These are phyloP conservation scores for Andricus curvator DNA, from an alignment of 2,888 invertebrate genomes.

Conservation along the genomic window DNA sequence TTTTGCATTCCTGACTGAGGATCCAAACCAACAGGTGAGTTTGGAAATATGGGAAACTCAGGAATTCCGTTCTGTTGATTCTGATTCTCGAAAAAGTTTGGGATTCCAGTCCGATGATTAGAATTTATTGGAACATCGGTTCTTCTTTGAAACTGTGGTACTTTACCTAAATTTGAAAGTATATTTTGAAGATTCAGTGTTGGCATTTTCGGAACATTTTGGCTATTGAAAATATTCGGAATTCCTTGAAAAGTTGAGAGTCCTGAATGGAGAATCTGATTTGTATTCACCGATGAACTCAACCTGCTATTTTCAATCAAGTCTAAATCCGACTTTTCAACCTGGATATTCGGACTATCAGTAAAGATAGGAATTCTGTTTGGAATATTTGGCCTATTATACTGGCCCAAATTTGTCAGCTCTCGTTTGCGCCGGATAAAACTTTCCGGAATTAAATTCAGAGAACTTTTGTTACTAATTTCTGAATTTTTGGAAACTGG, in stretches of 20 bases:
- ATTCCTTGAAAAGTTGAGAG: background rate
- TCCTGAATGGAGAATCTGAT: background rate
- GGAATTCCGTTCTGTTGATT: background rate
- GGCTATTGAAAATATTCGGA: background rate
- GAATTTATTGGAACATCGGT: background rate
- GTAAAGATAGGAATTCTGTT: background rate
- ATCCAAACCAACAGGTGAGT: background rate
- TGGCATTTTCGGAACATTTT: background rate
- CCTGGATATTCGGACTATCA: background rate
- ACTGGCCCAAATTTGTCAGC: background rate
- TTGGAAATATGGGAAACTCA: background rate
- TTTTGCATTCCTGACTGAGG: background rate
- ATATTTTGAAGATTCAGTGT: background rate
- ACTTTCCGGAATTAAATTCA: background rate
- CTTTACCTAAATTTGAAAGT: background rate
- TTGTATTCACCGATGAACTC: background rate
- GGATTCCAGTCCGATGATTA: background rate
- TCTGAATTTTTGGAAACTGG: background rate
- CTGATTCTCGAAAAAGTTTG: background rate
- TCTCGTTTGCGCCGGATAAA: background rate
- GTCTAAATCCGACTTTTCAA: background rate
- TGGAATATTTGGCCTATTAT: background rate
- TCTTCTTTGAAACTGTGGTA: background rate
- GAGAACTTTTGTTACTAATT: no score
- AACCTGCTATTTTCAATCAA: background rate